phyloP scores from a whole-genome alignment of 92 coral and sea anemone genomes.

The Blastomussa wellsi region DNA sequence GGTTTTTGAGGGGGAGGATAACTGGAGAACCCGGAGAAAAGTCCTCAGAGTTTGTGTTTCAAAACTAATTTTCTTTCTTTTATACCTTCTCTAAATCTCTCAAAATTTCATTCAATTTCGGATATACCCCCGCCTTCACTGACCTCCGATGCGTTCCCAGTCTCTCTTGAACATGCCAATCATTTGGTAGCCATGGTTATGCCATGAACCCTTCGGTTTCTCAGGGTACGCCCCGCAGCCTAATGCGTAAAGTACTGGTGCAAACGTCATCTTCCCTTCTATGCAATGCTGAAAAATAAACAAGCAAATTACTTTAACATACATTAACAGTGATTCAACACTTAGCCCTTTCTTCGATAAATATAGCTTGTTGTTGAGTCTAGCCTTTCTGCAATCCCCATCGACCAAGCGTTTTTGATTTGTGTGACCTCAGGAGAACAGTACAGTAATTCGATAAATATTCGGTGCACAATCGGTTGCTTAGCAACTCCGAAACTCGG shows the following conservation, averaged over 20 bases:
- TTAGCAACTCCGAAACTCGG: too few species aligned
- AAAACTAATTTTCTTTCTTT: too few species aligned
- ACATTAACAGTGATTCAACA: too few species aligned
- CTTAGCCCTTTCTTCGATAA: background rate
- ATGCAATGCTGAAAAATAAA: slow-evolving; percentile 56
- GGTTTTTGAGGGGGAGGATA: too few species aligned
- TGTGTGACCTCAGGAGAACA: background rate
- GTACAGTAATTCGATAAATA: too few species aligned
- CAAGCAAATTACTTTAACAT: background rate
- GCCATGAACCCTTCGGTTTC: slow-evolving; percentile 61
- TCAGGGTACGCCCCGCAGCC: slow-evolving; percentile 68
- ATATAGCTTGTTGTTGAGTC: background rate
- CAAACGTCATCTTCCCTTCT: slow-evolving; percentile 59
- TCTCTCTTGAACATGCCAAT: slow-evolving; percentile 74
- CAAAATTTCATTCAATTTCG: too few species aligned
- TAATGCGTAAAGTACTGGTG: slow-evolving; percentile 64
- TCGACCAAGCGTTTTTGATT: background rate
- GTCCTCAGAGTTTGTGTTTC: too few species aligned
- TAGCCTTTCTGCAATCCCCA: background rate
- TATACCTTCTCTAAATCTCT: too few species aligned
- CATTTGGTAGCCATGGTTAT: slow-evolving; percentile 69
- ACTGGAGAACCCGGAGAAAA: too few species aligned
- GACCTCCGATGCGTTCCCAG: slow-evolving; percentile 77
- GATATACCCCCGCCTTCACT: too few species aligned
- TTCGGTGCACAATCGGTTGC: too few species aligned